These are phyloP conservation scores for Mesocricetus auratus DNA, from an alignment of 2,113 vertebrate species.

Conservation along the genomic window DNA sequence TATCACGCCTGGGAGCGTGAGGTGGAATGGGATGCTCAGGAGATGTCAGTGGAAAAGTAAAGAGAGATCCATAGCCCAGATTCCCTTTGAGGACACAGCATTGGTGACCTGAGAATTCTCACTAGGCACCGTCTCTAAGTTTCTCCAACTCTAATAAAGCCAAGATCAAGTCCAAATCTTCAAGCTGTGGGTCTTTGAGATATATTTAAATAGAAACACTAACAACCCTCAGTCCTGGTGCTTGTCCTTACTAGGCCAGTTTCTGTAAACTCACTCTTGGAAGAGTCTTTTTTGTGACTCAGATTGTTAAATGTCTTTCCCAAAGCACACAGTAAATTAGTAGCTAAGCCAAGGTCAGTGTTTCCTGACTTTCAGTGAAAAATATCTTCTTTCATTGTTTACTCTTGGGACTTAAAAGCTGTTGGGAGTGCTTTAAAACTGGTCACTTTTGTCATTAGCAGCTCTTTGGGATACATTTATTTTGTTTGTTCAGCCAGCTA, in stretches of 20 bases:
- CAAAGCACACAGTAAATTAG: constrained; percentile 46
- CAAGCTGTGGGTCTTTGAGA: not conserved
- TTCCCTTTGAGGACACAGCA: not conserved
- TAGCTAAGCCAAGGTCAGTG: not conserved
- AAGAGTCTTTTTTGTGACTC: constrained; percentile 17
- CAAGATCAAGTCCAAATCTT: not conserved
- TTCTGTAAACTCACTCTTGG: constrained; percentile 11
- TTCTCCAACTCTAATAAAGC: not conserved
- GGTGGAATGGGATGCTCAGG: not conserved
- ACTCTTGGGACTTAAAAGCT: constrained; percentile 39
- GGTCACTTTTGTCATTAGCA: constrained; percentile 46
- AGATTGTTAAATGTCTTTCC: constrained; percentile 15
- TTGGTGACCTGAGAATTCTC: too few relatives aligned
- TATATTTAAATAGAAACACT: not conserved
- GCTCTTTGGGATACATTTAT: constrained; percentile 20
- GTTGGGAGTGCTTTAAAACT: constrained; percentile 41
- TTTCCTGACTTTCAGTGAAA: constrained; percentile 27
- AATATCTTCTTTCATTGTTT: constrained; percentile 43
- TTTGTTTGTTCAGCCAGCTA: constrained; percentile 59
- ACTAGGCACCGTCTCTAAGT: not conserved
- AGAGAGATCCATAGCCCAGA: not conserved
- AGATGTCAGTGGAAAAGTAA: not conserved
- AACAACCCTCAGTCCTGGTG: not conserved
- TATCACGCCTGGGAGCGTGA: not conserved
- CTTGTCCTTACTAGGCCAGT: not conserved